Conservation (phyloP, 2,888 invertebrate species). For the Muscina levida region DNA sequence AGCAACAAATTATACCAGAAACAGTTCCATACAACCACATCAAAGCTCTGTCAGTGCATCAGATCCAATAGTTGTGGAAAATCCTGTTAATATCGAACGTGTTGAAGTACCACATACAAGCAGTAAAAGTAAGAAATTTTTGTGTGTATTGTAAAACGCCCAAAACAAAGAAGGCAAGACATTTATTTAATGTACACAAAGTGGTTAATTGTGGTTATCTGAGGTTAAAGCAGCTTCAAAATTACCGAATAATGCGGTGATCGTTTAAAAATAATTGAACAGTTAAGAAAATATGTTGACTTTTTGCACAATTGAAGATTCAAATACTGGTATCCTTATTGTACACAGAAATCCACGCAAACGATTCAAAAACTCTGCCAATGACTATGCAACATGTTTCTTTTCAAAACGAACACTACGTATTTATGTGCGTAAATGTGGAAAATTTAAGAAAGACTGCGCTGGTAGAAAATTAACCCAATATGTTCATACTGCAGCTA, state of each 20-base stretch:
- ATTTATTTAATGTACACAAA: constrained; percentile 22
- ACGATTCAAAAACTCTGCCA: not conserved
- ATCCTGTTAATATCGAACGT: not conserved
- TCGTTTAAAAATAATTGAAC: constrained; percentile 1
- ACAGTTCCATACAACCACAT: too few relatives aligned
- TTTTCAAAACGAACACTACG: constrained; percentile 2
- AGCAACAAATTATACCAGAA: too few relatives aligned
- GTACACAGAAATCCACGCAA: constrained; percentile 13
- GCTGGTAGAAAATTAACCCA: not conserved
- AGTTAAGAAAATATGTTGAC: constrained; percentile 22
- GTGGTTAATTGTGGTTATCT: too few relatives aligned
- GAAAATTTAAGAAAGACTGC: not conserved
- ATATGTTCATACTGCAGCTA: constrained; percentile 23
- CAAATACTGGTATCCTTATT: constrained; percentile 28
- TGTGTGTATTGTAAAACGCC: constrained; percentile 29
- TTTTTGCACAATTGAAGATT: constrained; percentile 25
- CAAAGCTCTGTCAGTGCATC: too few relatives aligned
- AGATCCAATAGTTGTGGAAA: not conserved
- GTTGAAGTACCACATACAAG: not conserved
- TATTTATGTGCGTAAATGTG: constrained; percentile 8
- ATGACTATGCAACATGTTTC: constrained; percentile 27
- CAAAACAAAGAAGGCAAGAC: constrained; percentile 28
- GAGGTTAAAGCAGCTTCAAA: not conserved
- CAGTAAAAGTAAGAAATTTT: constrained; percentile 11
- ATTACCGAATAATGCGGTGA: constrained; percentile 6